Evolutionary conservation across 2,888 invertebrate species (phyloP).

Genomic region (Galerucella pusilla): DNA sequence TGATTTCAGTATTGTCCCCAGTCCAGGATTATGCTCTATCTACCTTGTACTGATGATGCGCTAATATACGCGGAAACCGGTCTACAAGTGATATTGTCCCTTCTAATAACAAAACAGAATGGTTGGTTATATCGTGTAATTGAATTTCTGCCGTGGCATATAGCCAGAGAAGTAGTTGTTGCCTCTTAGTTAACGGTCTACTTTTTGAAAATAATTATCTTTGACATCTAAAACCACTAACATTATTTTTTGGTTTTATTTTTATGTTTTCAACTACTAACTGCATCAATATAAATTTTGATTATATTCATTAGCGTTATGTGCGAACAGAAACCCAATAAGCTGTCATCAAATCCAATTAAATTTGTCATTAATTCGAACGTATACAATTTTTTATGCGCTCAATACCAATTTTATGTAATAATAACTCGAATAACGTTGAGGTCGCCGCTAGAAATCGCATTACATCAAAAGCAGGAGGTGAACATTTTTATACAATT

Average conservation of each 20-base stretch:
- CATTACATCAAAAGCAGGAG: neutral
- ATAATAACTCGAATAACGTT: neutral
- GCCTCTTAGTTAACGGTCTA: too few relatives aligned
- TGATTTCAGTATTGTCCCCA: too few relatives aligned
- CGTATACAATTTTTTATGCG: neutral
- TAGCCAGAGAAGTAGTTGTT: too few relatives aligned
- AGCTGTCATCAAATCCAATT: neutral
- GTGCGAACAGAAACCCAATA: neutral
- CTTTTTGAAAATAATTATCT: too few relatives aligned
- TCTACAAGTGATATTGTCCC: too few relatives aligned
- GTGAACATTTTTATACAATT: too few relatives aligned
- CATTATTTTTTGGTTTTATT: neutral
- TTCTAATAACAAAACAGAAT: too few relatives aligned
- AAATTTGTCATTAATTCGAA: neutral
- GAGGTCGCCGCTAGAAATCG: neutral
- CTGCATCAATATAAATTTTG: neutral
- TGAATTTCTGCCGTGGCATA: too few relatives aligned
- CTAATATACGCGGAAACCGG: too few relatives aligned
- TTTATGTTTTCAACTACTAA: neutral
- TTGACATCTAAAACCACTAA: constrained; percentile 8
- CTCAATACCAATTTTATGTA: neutral
- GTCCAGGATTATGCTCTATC: too few relatives aligned
- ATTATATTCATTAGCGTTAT: neutral
- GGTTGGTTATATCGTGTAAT: too few relatives aligned
- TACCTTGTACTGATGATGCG: too few relatives aligned